These are phyloP conservation scores for Pangasius mekongensis DNA, from an alignment of 2,797 vertebrate genomes.

Conservation along the genomic window DNA sequence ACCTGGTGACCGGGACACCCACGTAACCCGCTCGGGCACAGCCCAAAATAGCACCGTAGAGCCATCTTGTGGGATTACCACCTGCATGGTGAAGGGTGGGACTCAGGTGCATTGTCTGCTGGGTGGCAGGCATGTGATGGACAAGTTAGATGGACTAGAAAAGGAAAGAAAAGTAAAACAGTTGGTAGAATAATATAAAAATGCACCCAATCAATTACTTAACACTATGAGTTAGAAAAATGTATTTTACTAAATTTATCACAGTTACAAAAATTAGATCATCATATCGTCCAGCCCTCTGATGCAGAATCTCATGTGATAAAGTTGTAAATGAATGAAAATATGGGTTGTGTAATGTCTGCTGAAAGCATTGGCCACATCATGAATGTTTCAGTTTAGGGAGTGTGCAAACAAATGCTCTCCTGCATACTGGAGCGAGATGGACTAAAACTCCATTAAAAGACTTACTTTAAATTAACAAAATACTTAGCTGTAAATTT, in stretches of 20 bases:
- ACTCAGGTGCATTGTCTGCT: neutral
- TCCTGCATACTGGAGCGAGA: neutral
- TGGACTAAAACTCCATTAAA: neutral
- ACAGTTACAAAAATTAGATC: neutral
- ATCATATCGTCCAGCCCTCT: neutral
- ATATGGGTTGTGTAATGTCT: neutral
- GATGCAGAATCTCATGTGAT: neutral
- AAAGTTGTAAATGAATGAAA: neutral
- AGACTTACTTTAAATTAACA: neutral
- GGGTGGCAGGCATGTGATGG: neutral
- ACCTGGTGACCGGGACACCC: neutral
- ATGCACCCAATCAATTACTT: neutral
- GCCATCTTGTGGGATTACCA: neutral
- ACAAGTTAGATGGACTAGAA: neutral
- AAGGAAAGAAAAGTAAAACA: neutral
- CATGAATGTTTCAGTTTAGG: neutral
- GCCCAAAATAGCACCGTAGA: neutral
- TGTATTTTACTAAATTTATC: neutral
- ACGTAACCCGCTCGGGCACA: neutral
- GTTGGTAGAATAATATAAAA: neutral
- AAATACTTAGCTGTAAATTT: neutral
- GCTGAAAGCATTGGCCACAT: neutral
- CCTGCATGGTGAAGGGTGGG: neutral
- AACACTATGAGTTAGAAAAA: neutral
- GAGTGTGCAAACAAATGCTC: neutral